Evolutionary conservation across 2,797 vertebrate genomes (phyloP).

Genomic region (Hybognathus amarus): DNA sequence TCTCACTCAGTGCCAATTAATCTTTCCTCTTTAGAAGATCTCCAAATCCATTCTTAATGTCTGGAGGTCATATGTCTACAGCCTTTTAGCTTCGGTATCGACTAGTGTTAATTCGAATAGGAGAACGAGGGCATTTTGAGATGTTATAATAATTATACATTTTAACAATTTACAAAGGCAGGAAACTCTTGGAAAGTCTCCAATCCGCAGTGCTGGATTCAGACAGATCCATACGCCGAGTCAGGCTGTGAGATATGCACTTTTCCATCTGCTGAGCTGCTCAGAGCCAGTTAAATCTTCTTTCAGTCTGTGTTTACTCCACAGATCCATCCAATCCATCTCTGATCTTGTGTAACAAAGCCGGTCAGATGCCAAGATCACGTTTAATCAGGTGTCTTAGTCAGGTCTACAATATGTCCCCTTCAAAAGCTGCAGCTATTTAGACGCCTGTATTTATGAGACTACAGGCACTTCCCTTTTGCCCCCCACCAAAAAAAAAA

Average conservation of each 20-base stretch:
- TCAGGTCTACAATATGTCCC: neutral
- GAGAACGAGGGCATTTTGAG: neutral
- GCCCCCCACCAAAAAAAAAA: neutral
- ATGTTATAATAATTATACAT: neutral
- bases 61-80: neutral
- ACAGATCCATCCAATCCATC: neutral
- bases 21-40: neutral
- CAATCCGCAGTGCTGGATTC: neutral
- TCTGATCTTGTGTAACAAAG: neutral
- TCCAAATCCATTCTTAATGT: neutral
- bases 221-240: neutral
- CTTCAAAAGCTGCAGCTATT: neutral
- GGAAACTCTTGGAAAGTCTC: neutral
- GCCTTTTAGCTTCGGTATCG: neutral
- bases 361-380: neutral
- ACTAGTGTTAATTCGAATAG: neutral
- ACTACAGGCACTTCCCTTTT: neutral
- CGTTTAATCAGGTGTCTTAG: neutral
- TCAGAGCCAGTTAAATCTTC: conserved; percentile 3
- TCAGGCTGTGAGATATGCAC: neutral
- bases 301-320: neutral
- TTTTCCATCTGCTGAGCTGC: conserved; percentile 8
- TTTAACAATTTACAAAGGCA: neutral
- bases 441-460: neutral
- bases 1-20: neutral